These are phyloP conservation scores for Corydoras maculifer DNA, from an alignment of 2,113 vertebrate species.

Conservation along the genomic window DNA sequence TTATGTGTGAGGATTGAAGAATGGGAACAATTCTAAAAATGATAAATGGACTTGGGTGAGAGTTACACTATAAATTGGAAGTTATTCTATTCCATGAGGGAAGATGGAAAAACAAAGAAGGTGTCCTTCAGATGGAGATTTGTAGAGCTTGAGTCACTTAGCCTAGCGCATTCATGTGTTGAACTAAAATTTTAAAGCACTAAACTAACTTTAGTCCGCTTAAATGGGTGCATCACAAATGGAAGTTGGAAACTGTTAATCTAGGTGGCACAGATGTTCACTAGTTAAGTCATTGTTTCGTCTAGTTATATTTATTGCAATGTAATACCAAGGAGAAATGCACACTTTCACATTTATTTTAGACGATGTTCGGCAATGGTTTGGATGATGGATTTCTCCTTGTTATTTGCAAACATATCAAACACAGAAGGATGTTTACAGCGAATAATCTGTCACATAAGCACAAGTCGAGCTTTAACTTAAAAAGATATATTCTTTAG, in stretches of 20 bases:
- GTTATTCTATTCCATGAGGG: constrained; percentile 31
- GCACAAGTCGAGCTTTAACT: constrained; percentile 27
- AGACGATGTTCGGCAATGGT: constrained; percentile 4
- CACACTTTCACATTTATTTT: constrained; percentile 9
- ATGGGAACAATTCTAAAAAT: constrained; percentile 8
- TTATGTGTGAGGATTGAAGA: constrained; percentile 23
- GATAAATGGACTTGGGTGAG: constrained; percentile 7
- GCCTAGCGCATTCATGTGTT: not conserved
- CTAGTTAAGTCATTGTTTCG: no score
- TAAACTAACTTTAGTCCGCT: not conserved
- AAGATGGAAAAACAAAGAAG: constrained; percentile 5
- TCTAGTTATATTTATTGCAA: not conserved
- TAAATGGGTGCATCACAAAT: not conserved
- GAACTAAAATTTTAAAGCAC: constrained; percentile 1
- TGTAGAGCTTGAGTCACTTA: constrained; percentile 17
- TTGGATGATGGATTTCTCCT: constrained; percentile 8
- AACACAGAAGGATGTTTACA: constrained; percentile 12
- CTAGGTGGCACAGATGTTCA: not conserved
- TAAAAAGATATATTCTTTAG: constrained; percentile 4
- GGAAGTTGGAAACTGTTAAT: not conserved
- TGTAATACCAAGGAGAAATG: constrained; percentile 14
- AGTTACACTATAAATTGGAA: constrained; percentile 1
- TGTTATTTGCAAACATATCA: constrained; percentile 11
- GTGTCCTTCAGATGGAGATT: no score
- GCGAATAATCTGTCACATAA: constrained; percentile 15